A percentile compares a stretch with the other conserved stretches of the same genome.
phyloP scores from a whole-genome alignment of 2,888 invertebrate genomes.

The Campopleginae sp. region DNA sequence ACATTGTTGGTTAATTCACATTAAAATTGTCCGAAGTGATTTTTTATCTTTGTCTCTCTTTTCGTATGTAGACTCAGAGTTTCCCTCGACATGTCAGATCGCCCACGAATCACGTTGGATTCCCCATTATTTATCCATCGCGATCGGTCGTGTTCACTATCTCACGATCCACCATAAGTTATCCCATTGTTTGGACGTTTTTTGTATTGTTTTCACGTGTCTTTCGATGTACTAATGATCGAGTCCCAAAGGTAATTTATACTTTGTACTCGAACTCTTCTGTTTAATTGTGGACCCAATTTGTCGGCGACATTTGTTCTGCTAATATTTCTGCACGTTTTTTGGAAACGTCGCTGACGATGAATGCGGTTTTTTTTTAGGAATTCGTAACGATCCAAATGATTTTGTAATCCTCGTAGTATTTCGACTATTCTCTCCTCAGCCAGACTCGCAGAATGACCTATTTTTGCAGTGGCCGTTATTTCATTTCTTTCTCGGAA shows the following conservation, averaged over 20 bases:
- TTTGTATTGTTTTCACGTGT: background rate
- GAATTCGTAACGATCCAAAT: background rate
- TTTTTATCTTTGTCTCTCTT: slow-evolving; percentile 19
- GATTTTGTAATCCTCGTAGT: background rate
- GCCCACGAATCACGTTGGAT: slow-evolving; percentile 39
- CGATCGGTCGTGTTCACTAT: slow-evolving; percentile 16
- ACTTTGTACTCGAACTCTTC: background rate
- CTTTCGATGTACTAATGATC: background rate
- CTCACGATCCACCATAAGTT: slow-evolving; percentile 4
- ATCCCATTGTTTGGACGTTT: slow-evolving; percentile 13
- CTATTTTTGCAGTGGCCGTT: background rate
- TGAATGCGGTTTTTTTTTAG: background rate
- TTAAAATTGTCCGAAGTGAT: slow-evolving; percentile 50
- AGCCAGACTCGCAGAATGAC: background rate
- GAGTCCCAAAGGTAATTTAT: background rate
- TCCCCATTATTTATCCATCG: slow-evolving; percentile 33
- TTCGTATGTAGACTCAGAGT: background rate
- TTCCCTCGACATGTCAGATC: slow-evolving; percentile 27
- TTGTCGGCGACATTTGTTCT: background rate
- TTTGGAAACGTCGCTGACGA: background rate
- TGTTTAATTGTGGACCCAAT: too few species aligned
- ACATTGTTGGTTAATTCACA: slow-evolving; percentile 69
- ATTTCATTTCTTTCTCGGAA: background rate
- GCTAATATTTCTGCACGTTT: background rate
- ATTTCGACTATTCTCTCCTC: background rate